A percentile compares a stretch with the other conserved stretches of the same genome.
Evolutionary conservation across 2,888 invertebrate species (phyloP).

Genomic region (Clusia tigrina): DNA sequence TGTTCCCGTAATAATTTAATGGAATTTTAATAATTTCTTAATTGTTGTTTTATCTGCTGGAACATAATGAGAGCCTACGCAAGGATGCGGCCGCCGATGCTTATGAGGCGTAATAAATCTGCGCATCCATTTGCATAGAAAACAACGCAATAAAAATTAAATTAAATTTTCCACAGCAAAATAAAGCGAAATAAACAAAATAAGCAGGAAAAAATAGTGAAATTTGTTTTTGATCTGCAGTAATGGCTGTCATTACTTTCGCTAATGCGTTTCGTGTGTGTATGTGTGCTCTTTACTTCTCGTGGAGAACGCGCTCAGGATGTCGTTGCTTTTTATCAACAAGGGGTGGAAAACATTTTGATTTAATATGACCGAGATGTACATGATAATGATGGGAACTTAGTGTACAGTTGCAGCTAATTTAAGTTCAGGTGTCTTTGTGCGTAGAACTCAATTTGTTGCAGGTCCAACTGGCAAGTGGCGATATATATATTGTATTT

Average conservation of each 20-base stretch:
- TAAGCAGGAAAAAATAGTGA: not conserved
- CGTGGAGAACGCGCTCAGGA: not conserved
- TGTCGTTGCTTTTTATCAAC: not conserved
- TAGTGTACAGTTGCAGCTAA: no score
- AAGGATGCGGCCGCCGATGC: no score
- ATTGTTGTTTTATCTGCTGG: no score
- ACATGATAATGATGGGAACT: no score
- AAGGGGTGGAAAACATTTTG: no score
- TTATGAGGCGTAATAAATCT: not conserved
- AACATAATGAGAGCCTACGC: no score
- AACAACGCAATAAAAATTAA: conserved; percentile 6
- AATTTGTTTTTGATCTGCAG: conserved; percentile 5
- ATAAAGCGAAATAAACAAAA: not conserved
- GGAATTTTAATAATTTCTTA: not conserved
- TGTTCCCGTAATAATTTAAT: not conserved
- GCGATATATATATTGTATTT: no score
- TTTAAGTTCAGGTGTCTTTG: no score
- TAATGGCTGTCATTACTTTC: conserved; percentile 5
- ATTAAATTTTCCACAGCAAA: not conserved
- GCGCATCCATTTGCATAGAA: not conserved
- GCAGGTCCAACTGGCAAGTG: no score
- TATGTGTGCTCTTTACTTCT: not conserved
- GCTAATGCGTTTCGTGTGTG: not conserved
- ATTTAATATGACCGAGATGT: no score
- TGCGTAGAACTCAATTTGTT: no score